Conservation (phyloP, 2,113 vertebrate genomes). For the Hoplias malabaricus region DNA sequence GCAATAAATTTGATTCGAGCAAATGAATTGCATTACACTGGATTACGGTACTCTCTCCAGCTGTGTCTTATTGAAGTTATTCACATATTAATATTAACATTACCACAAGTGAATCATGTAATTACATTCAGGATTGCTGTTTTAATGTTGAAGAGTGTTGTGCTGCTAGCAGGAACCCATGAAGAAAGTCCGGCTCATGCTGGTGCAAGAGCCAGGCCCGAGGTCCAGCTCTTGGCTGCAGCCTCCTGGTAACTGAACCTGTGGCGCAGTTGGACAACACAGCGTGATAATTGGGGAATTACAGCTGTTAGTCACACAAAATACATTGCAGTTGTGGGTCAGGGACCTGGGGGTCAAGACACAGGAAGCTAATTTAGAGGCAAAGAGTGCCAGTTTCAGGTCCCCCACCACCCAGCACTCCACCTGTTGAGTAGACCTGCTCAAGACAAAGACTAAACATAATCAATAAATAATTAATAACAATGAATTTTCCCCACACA, state of each 20-base stretch:
- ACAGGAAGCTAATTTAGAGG: slow-evolving; percentile 82
- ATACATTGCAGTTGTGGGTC: slow-evolving; percentile 75
- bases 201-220: slow-evolving; percentile 15
- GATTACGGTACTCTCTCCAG: not conserved
- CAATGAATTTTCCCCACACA: slow-evolving; percentile 37
- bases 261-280: slow-evolving; percentile 71
- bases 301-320: slow-evolving; percentile 83
- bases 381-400: slow-evolving; percentile 62
- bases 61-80: not conserved
- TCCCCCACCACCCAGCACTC: slow-evolving; percentile 50
- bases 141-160: not conserved
- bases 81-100: not conserved
- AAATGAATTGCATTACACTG: not conserved
- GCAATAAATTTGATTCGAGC: not conserved
- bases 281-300: slow-evolving; percentile 81
- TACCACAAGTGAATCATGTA: not conserved
- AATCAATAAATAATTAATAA: slow-evolving; percentile 58
- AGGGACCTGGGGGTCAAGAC: slow-evolving; percentile 66
- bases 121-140: no score
- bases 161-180: not conserved
- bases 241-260: slow-evolving; percentile 73
- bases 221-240: slow-evolving; percentile 41
- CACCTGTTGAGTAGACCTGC: slow-evolving; percentile 66
- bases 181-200: not conserved
- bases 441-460: slow-evolving; percentile 64